Conservation (phyloP, 2,888 invertebrate species). For the Agonopterix heracliana region DNA sequence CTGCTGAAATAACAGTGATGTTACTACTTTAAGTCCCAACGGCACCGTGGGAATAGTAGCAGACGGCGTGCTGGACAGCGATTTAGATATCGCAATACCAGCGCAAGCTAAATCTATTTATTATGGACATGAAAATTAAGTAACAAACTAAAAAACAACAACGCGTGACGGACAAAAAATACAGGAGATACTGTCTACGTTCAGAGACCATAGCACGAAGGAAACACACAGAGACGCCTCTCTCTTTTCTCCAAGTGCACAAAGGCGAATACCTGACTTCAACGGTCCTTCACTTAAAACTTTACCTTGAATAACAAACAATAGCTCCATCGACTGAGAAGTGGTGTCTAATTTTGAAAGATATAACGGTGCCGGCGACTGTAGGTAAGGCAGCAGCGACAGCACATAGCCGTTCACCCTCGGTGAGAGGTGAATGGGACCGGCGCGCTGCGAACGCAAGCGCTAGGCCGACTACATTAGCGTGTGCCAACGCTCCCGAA, state of each 20-base stretch:
- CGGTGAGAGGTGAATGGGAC: constrained; percentile 74
- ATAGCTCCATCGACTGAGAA: background rate
- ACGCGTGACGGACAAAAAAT: too few relatives aligned
- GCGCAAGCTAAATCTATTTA: too few relatives aligned
- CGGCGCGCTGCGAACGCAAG: constrained; percentile 36
- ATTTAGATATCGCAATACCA: constrained; percentile 5
- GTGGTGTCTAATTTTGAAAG: constrained; percentile 10
- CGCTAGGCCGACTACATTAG: constrained; percentile 66
- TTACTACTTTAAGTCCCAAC: constrained; percentile 25
- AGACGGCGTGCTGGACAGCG: constrained; percentile 3
- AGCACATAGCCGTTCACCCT: constrained; percentile 56
- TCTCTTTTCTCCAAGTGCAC: too few relatives aligned
- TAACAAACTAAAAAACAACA: too few relatives aligned
- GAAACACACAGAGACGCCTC: too few relatives aligned
- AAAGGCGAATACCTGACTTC: too few relatives aligned
- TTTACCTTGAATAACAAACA: background rate
- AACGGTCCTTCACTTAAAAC: too few relatives aligned
- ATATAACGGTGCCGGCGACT: constrained; percentile 12
- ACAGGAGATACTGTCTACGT: too few relatives aligned
- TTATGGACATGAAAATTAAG: too few relatives aligned
- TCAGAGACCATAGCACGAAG: too few relatives aligned
- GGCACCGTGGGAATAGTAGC: constrained; percentile 22
- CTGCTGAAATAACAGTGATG: constrained; percentile 34
- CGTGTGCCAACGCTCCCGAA: constrained; percentile 66
- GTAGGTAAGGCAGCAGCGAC: constrained; percentile 10